Base-by-base conservation (phyloP, 2,113 vertebrate species). In the Saguinus imperator region DNA sequence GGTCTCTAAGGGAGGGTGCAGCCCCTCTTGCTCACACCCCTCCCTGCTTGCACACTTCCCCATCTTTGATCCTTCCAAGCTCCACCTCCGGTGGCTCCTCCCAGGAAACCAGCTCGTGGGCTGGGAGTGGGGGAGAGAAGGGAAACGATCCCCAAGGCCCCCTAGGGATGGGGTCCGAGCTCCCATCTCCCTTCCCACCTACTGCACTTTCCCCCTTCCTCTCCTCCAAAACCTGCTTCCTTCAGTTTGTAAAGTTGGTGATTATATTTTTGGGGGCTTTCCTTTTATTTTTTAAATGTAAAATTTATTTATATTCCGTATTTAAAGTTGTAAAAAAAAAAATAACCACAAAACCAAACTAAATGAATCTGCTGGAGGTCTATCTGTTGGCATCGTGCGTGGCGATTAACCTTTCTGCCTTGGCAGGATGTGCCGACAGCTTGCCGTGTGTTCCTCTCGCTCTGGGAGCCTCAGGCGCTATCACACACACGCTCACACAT, bases 251-350 rank as follows among this genome's bases (percentile, higher is more conserved):
- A 99, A 98, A 98, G 97, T 98, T 29, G 95, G 97, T 98, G 98
- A 98, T 98, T 98, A 97, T 98, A 98, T 98, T 98, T 97, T 98
- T 97, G 98, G 97, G 96, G 97, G 97, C 95, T 97, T 95, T 87
- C 43, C n/a, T 84, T 96, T 98, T 97, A 97, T 98, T 99, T 98
- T 98, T 82, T 45, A 96, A 98, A 98, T 98, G 97, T 99, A 98
- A 98, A 98, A 97, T 99, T 99, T 98, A 99, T 99, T 99, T 99
- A 99, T 99, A 99, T 98, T 98, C 98, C 98, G 97, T 99, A 99
- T 99, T 99, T 99, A 98, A 99, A 98, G 89, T 97, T 98, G 96
- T 98, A 97, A 97, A 98, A 98, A 98, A 98, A 94, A 97, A 94
- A 94, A 97, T 97, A 97, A 96, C 95, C 89, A 93, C 89, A 95